These are phyloP conservation scores for Conger conger DNA, from an alignment of 2,113 vertebrate species.

Conservation along the genomic window DNA sequence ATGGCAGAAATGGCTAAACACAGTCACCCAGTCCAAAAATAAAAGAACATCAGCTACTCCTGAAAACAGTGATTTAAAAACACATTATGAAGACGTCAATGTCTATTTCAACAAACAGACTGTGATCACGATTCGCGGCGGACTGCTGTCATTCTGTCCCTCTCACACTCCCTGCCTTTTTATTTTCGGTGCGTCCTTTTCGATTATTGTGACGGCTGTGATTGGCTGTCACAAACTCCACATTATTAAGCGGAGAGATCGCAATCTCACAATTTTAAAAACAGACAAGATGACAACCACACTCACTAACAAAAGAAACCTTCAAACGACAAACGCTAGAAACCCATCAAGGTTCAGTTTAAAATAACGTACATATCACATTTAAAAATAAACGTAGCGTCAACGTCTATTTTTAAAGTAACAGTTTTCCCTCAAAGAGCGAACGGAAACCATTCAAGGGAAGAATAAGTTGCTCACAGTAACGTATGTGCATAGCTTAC, in stretches of 20 bases:
- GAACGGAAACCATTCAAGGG: background rate
- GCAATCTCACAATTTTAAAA: background rate
- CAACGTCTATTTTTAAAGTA: too few species aligned
- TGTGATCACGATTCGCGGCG: background rate
- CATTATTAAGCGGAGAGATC: background rate
- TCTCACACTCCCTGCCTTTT: background rate
- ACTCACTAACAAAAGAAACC: background rate
- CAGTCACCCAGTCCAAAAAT: background rate
- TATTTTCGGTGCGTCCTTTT: background rate
- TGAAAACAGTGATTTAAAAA: background rate
- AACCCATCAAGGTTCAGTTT: background rate
- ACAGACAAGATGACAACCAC: background rate
- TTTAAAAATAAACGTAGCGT: background rate
- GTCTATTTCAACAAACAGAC: background rate
- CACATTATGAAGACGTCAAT: background rate
- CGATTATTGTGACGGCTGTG: background rate
- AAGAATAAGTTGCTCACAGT: background rate
- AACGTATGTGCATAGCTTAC: conserved; percentile 63
- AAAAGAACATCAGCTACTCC: background rate
- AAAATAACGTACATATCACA: background rate
- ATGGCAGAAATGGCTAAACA: background rate
- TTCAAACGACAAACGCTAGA: background rate
- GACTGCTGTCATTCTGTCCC: background rate
- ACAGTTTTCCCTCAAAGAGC: too few species aligned
- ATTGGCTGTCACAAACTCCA: background rate